Evolutionary conservation across 2,888 invertebrate species (phyloP).

Genomic region (Cylloceria caligata): DNA sequence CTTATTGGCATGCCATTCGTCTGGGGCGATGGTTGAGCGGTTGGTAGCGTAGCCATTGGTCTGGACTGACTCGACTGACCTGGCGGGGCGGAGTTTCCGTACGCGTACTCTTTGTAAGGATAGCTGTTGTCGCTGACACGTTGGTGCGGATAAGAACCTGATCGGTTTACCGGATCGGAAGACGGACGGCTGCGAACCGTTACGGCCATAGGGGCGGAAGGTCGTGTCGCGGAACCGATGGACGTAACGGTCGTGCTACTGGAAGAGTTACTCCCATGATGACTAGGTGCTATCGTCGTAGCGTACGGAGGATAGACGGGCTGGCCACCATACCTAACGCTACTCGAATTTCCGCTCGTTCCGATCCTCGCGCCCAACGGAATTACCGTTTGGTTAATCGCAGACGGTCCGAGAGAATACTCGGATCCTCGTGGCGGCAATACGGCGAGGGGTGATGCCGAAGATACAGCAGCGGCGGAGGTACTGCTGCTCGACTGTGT

Average conservation of each 20-base stretch:
- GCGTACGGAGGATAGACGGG: conserved; percentile 76
- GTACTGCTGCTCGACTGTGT: conserved; percentile 64
- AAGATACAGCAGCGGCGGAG: conserved; percentile 46
- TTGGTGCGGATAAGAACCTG: conserved; percentile 68
- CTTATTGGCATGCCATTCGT: conserved; percentile 78
- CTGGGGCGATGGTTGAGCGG: conserved; percentile 72
- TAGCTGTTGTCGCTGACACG: conserved; percentile 69
- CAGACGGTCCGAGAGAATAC: conserved; percentile 71
- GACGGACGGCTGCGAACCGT: conserved; percentile 72
- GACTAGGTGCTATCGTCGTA: conserved; percentile 81
- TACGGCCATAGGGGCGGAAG: conserved; percentile 70
- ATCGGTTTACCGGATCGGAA: conserved; percentile 72
- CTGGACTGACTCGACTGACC: conserved; percentile 66
- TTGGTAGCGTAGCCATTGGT: conserved; percentile 65
- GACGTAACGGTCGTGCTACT: conserved; percentile 80
- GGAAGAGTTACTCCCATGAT: conserved; percentile 77
- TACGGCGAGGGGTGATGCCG: conserved; percentile 68
- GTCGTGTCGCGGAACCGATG: conserved; percentile 72
- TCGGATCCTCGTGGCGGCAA: conserved; percentile 73
- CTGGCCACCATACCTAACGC: conserved; percentile 76
- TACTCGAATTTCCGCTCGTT: conserved; percentile 76
- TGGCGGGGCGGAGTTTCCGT: conserved; percentile 69
- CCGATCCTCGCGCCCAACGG: conserved; percentile 74
- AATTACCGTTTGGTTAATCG: conserved; percentile 70
- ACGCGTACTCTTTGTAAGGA: conserved; percentile 77